Percentiles rank a stretch among this genome's conserved stretches.
Evolutionary conservation across 92 coral and sea anemone genomes (phyloP).

Genomic region (Zoanthus sansibaricus): DNA sequence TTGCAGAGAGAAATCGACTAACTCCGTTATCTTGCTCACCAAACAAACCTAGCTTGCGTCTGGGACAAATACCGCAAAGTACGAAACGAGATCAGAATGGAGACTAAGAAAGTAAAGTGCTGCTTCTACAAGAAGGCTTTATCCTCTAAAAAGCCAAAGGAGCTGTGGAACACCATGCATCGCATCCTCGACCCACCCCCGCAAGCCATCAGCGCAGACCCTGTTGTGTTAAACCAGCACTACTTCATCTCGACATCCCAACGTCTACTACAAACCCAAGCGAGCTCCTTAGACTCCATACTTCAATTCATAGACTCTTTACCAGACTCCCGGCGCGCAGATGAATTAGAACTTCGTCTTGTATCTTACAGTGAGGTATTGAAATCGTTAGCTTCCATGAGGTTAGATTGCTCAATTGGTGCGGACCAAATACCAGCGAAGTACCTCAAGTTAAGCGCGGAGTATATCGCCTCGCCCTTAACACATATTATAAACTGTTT

Average conservation of each 20-base stretch:
- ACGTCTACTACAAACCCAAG: slow-evolving; percentile 16
- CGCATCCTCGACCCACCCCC: slow-evolving; percentile 39
- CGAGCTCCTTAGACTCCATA: slow-evolving; percentile 26
- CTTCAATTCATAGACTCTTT: slow-evolving; percentile 24
- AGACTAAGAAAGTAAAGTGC: slow-evolving; percentile 36
- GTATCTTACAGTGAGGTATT: too few relatives aligned
- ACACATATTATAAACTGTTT: too few relatives aligned
- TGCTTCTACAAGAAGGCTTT: slow-evolving; percentile 45
- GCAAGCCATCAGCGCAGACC: slow-evolving; percentile 28
- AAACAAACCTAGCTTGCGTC: slow-evolving; percentile 4
- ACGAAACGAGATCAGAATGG: slow-evolving; percentile 25
- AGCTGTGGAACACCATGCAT: slow-evolving; percentile 45
- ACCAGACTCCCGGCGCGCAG: slow-evolving; percentile 13
- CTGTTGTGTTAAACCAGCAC: slow-evolving; percentile 22
- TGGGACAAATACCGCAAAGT: slow-evolving; percentile 18
- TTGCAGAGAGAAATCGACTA: not conserved
- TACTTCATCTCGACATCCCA: slow-evolving; percentile 27
- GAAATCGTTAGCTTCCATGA: too few relatives aligned
- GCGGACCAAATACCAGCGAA: too few relatives aligned
- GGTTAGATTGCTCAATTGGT: too few relatives aligned
- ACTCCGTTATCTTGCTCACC: slow-evolving; percentile 22
- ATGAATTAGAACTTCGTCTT: too few relatives aligned
- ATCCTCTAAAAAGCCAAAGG: slow-evolving; percentile 46
- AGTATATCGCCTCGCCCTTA: not conserved
- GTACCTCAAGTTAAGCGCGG: too few relatives aligned